Evolutionary conservation across 2,888 invertebrate species (phyloP), one percentile per base, ranked within the genome.

Genomic region (Octonoba sinensis): DNA sequence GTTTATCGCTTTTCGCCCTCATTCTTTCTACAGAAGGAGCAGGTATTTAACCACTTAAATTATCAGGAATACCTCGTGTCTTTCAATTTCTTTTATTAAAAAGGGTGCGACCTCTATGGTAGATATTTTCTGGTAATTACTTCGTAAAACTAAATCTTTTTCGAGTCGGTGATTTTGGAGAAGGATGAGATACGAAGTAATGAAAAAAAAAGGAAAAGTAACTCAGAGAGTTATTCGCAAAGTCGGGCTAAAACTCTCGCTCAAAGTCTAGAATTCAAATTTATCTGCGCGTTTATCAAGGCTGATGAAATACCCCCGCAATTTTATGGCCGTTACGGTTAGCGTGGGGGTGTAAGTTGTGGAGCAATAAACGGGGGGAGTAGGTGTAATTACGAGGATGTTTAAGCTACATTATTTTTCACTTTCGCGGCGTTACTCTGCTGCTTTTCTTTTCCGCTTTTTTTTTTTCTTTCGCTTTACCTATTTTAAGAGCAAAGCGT

Each of bases 51-150:
- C 36, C 36, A 36, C 36, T 36, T 36, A 36, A 36, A 36, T 36
- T 36, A 36, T 36, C 36, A 36, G 36, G 36, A 36, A 36, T 6
- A 36, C 36, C 36, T 36, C 36, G 36, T 36, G 11, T 36, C 36
- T 36, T 36, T 8, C 36, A 36, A 36, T 36, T 49, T 74, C 66
- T 65, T 67, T 67, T 67, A 67, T 67, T 67, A 59, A 75, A 75
- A 75, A 51, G 18, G 60, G 36, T 36, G 36, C 60, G 67, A 57
- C 65, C 66, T 56, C 59, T 60, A 66, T 15, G 57, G 36, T 27
- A 49, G 72, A 72, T 62, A 72, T 51, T 72, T 72, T 51, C 27
- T 27, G 59, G 75, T 75, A 75, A 75, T 75, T 75, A 75, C 75
- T 49, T 54, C 16, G 44, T 36, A 36, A 57, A 49, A 51, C 65